Conservation (phyloP, 1,140 invertebrate genomes). For the Aphidius gifuensis region DNA sequence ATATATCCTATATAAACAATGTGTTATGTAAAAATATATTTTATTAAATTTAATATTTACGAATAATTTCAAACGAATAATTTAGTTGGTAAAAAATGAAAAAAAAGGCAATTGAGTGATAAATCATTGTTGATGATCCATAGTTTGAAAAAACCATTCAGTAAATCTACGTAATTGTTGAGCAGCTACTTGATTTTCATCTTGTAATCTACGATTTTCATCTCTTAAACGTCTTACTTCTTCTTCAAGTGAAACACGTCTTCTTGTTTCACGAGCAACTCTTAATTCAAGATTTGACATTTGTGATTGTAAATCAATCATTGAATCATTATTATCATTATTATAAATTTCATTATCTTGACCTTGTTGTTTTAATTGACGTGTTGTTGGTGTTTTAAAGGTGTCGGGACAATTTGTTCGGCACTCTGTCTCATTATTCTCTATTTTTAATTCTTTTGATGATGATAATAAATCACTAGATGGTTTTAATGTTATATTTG, state of each 20-base stretch:
- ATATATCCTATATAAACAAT: not conserved
- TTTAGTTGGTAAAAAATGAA: not conserved
- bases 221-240: slow-evolving; percentile 75
- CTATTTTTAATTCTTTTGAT: slow-evolving; percentile 38
- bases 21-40: not conserved
- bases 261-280: slow-evolving; percentile 62
- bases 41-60: not conserved
- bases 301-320: slow-evolving; percentile 63
- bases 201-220: slow-evolving; percentile 82
- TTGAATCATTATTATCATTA: slow-evolving; percentile 39
- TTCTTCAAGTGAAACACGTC: slow-evolving; percentile 64
- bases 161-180: slow-evolving; percentile 86
- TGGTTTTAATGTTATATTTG: slow-evolving; percentile 41
- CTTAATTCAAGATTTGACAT: slow-evolving; percentile 64
- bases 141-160: slow-evolving; percentile 90
- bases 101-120: not conserved
- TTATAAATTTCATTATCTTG: slow-evolving; percentile 39
- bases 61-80: slow-evolving; percentile 4
- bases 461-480: slow-evolving; percentile 35
- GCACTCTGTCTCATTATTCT: slow-evolving; percentile 38
- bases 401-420: slow-evolving; percentile 24
- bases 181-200: slow-evolving; percentile 84
- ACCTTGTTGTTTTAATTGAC: slow-evolving; percentile 34
- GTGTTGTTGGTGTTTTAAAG: too few species aligned
- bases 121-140: slow-evolving; percentile 65